Conservation (phyloP, 2,113 vertebrate species). For the Athene noctua region DNA sequence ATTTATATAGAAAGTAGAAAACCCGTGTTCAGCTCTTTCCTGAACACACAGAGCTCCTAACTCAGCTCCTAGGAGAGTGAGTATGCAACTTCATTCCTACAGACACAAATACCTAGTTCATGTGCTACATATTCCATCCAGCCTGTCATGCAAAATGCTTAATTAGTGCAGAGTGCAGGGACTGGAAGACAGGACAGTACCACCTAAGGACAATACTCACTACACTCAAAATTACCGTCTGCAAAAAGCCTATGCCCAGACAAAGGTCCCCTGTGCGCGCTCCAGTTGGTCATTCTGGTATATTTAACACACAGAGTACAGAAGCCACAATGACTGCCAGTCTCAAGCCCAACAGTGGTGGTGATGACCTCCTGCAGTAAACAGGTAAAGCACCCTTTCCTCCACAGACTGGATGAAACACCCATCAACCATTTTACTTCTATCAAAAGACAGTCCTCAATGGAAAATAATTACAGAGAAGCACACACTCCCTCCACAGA, state of each 20-base stretch:
- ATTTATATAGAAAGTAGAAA: background rate
- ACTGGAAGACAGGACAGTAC: background rate
- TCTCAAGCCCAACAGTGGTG: background rate
- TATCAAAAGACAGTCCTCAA: background rate
- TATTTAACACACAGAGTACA: background rate
- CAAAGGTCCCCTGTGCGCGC: background rate
- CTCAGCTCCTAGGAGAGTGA: background rate
- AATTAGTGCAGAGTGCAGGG: background rate
- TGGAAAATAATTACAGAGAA: background rate
- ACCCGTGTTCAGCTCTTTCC: background rate
- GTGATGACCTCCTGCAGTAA: background rate
- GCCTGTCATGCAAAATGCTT: background rate
- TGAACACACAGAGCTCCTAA: background rate
- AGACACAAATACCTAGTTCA: background rate
- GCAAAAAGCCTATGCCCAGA: background rate
- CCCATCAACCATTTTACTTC: background rate
- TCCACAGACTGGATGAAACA: background rate
- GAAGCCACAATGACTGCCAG: background rate
- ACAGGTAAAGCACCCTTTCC: background rate
- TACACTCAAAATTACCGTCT: rapidly evolving
- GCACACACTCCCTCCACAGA: background rate
- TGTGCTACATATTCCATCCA: background rate
- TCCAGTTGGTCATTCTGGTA: background rate
- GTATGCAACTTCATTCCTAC: background rate
- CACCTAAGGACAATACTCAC: background rate